These are phyloP conservation scores for Doryteuthis pealeii DNA, from an alignment of 1,140 invertebrate species.

Conservation along the genomic window DNA sequence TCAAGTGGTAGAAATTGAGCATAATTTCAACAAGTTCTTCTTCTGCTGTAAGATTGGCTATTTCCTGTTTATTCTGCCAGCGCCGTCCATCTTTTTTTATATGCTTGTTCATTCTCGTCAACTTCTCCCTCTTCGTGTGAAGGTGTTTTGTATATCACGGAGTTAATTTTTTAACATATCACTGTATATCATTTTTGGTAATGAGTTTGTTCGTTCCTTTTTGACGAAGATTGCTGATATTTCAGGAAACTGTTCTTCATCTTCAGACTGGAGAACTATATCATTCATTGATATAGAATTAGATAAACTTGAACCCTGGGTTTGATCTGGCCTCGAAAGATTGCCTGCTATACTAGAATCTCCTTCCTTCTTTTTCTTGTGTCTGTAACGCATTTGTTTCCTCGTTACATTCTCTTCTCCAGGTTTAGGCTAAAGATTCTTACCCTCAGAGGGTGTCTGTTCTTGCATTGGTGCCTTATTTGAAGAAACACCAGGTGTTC, in stretches of 20 bases:
- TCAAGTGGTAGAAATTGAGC: too few relatives aligned
- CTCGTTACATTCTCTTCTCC: conserved; percentile 17
- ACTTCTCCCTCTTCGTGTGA: too few relatives aligned
- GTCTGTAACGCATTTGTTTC: conserved; percentile 27
- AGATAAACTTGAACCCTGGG: background rate
- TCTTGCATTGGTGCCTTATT: background rate
- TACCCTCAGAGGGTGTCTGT: conserved; percentile 6
- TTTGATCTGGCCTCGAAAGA: background rate
- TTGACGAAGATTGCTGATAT: conserved; percentile 19
- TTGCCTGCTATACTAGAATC: background rate
- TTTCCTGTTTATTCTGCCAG: too few relatives aligned
- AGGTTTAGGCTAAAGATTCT: conserved; percentile 3
- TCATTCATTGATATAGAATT: background rate
- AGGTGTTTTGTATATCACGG: too few relatives aligned
- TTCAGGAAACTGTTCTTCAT: conserved; percentile 50
- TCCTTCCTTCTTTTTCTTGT: conserved; percentile 24
- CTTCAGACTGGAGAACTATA: conserved; percentile 39
- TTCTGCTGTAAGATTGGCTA: too few relatives aligned
- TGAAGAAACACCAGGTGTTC: background rate
- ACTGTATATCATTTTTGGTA: conserved; percentile 31
- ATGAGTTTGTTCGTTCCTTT: background rate
- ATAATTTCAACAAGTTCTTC: too few relatives aligned
- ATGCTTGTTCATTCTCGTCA: too few relatives aligned
- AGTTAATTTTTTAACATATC: conserved; percentile 38
- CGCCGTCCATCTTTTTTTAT: too few relatives aligned